Evolutionary conservation across 2,888 invertebrate genomes (phyloP).

Genomic region (Lycaena phlaeas): DNA sequence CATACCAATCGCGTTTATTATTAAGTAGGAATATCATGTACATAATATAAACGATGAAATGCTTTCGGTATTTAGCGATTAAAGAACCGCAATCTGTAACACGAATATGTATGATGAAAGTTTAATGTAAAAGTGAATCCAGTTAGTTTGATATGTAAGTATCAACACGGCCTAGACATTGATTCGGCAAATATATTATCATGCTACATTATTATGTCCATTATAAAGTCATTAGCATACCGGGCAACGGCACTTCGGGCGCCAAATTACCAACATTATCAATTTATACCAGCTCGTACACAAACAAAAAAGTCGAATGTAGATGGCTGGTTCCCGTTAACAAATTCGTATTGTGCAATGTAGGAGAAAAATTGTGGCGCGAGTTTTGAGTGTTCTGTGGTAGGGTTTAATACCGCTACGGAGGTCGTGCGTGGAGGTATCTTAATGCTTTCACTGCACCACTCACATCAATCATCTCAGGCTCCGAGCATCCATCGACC

Average conservation of each 20-base stretch:
- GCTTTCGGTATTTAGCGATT: no score
- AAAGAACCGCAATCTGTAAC: no score
- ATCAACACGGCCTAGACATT: slow-evolving; percentile 63
- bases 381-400: slow-evolving; percentile 56
- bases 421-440: slow-evolving; percentile 16
- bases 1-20: no score
- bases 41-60: no score
- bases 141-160: slow-evolving; percentile 1
- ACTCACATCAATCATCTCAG: slow-evolving; percentile 45
- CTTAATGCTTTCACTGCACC: slow-evolving; percentile 45
- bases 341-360: slow-evolving; percentile 72
- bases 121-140: slow-evolving; percentile 1
- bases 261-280: slow-evolving; percentile 73
- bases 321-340: slow-evolving; percentile 69
- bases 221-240: slow-evolving; percentile 71
- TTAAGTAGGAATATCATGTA: no score
- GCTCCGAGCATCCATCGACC: background rate
- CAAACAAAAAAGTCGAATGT: slow-evolving; percentile 69
- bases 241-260: slow-evolving; percentile 68
- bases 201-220: slow-evolving; percentile 62
- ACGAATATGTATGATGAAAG: no score
- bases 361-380: slow-evolving; percentile 68
- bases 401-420: slow-evolving; percentile 58
- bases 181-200: slow-evolving; percentile 66
- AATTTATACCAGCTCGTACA: slow-evolving; percentile 65